A percentile compares a stretch with the other conserved stretches of the same genome.
Evolutionary conservation across 2,113 vertebrate species (phyloP).

Genomic region (Chloebia gouldiae): DNA sequence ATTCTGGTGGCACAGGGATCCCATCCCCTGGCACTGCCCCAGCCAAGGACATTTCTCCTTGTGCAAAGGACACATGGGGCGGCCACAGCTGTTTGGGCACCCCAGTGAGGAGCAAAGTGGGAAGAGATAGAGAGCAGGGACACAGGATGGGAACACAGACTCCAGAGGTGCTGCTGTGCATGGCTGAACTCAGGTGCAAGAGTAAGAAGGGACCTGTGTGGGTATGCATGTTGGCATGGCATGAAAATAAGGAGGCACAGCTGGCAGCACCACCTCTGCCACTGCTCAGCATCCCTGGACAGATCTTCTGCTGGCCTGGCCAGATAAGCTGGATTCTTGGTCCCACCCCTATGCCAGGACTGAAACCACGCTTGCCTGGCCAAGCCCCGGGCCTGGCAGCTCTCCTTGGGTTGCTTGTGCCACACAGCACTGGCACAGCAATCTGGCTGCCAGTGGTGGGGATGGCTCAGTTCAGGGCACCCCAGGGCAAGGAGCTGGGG

Average conservation of each 20-base stretch:
- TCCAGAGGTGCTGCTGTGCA: neutral
- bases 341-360: neutral
- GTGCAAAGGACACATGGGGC: rapidly evolving
- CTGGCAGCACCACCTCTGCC: neutral
- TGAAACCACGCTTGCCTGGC: rapidly evolving
- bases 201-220: neutral
- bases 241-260: neutral
- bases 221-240: rapidly evolving
- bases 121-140: neutral
- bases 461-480: rapidly evolving
- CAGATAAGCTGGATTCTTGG: neutral
- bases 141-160: neutral
- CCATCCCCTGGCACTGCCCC: neutral
- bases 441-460: neutral
- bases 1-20: rapidly evolving
- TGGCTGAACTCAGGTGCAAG: neutral
- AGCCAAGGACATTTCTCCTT: neutral
- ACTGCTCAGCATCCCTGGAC: neutral
- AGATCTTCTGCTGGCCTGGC: neutral
- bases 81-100: rapidly evolving
- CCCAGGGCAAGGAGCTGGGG: neutral
- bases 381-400: rapidly evolving
- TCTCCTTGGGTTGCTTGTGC: neutral
- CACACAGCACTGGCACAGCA: rapidly evolving
- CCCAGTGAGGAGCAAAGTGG: neutral